Percentiles rank a stretch among this genome's conserved stretches.
Evolutionary conservation across 1,140 invertebrate genomes (phyloP).

Genomic region (Magallana gigas): DNA sequence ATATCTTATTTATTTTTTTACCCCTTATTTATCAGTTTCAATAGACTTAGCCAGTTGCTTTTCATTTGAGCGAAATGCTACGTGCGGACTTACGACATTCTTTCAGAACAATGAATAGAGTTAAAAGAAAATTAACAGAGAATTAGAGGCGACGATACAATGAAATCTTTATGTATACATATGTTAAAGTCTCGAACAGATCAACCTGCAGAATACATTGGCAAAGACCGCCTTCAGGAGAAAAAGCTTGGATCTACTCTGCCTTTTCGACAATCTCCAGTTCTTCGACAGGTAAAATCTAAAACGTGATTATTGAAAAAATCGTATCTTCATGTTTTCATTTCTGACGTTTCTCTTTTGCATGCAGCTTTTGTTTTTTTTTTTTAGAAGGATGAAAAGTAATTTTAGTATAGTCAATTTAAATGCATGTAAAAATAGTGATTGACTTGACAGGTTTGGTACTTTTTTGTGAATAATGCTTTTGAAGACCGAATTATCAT

Average conservation of each 20-base stretch:
- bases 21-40: conserved; percentile 26
- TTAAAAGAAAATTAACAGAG: conserved; percentile 34
- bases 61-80: conserved; percentile 27
- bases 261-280: no score
- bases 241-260: no score
- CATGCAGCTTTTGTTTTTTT: neutral
- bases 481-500: neutral
- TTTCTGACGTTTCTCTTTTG: neutral
- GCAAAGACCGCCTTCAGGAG: no score
- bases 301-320: neutral
- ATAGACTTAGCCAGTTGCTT: conserved; percentile 17
- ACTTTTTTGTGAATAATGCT: neutral
- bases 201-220: no score
- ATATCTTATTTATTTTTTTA: conserved; percentile 21
- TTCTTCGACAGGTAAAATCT: neutral
- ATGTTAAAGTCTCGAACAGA: neutral
- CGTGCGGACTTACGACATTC: conserved; percentile 18
- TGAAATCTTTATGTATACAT: neutral
- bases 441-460: neutral
- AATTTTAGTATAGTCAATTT: neutral
- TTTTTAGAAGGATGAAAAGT: neutral
- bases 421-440: neutral
- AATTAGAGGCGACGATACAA: conserved; percentile 17
- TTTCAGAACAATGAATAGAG: conserved; percentile 38
- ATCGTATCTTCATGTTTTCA: neutral